Evolutionary conservation across 2,797 vertebrate species (phyloP), one percentile per base, ranked within the genome.

Genomic region (Masticophis lateralis): DNA sequence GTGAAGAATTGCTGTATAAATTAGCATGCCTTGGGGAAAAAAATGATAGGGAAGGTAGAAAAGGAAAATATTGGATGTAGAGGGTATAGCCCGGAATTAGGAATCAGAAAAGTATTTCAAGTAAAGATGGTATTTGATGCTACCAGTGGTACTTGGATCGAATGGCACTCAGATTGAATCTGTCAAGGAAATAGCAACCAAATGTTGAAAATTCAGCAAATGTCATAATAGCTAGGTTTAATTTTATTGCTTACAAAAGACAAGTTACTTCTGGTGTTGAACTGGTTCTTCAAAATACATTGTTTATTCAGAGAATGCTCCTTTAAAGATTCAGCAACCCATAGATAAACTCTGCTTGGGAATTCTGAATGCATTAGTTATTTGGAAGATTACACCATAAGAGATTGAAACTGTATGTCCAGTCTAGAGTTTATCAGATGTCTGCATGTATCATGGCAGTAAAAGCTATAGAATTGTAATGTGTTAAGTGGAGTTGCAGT

Each of bases 1-100:
- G 95, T 93, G 92, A 97, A 94, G 59, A 96, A 94, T 95, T 94
- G 88, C 94, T 97, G 90, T 96, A 96, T 96, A 96, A 94, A 95
- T 96, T 97, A 95, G 94, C 95, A 60, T 66, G 95, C 94, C 96
- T 97, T 95, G 92, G 60, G 96, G 92, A 25, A 5, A 86, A 63
- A 59, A 86, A 60, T 93, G 83, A 63, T 90, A 4, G 9, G 32
- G 79, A 96, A 93, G 95, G 89, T 89, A 94, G 93, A 93, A 94
- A 93, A 91, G 51, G 13, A 91, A 93, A 83, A 20, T 86, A 66
- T 25, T 89, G 90, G 56, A 92, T 13, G 95, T 91, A 94, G 16
- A 25, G 7, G 7, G 53, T 91, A 92, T 91, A 94, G 61, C 60
- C 94, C 89, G 9, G 74, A 92, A 57, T 3, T 92, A 66, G 74